Conservation (phyloP, 2,113 vertebrate genomes). For the Acinonyx jubatus region DNA sequence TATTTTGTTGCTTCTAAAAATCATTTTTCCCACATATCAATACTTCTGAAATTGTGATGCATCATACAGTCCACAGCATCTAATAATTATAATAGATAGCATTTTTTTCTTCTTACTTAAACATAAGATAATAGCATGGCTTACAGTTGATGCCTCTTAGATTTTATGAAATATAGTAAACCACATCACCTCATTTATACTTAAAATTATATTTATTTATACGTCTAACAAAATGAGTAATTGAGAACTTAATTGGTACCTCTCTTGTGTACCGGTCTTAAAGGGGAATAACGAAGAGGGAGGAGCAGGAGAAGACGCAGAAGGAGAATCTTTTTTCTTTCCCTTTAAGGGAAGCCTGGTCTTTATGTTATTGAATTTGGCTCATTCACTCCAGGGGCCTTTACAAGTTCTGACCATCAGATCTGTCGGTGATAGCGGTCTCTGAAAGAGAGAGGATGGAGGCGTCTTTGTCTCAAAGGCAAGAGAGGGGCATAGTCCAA, state of each 20-base stretch:
- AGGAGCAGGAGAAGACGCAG: background rate
- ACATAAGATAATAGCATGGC: background rate
- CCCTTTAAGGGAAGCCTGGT: background rate
- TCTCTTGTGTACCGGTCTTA: background rate
- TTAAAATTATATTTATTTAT: background rate
- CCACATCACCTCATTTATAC: background rate
- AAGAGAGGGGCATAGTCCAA: background rate
- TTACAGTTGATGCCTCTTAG: background rate
- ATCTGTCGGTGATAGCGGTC: background rate
- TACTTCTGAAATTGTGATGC: background rate
- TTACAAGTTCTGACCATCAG: background rate
- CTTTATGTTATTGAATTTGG: background rate
- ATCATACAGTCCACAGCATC: background rate
- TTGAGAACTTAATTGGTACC: background rate
- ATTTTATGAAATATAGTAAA: background rate
- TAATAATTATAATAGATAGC: background rate
- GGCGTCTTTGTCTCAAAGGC: background rate
- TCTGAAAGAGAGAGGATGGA: background rate
- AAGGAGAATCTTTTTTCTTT: background rate
- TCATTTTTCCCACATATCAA: background rate
- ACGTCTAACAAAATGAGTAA: background rate
- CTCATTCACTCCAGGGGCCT: background rate
- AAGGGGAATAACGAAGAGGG: background rate
- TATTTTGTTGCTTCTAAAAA: slow-evolving; percentile 7
- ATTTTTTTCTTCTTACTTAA: background rate